These are phyloP conservation scores for Himantopus leucocephalus DNA, from an alignment of 2,113 vertebrate genomes.

Conservation along the genomic window DNA sequence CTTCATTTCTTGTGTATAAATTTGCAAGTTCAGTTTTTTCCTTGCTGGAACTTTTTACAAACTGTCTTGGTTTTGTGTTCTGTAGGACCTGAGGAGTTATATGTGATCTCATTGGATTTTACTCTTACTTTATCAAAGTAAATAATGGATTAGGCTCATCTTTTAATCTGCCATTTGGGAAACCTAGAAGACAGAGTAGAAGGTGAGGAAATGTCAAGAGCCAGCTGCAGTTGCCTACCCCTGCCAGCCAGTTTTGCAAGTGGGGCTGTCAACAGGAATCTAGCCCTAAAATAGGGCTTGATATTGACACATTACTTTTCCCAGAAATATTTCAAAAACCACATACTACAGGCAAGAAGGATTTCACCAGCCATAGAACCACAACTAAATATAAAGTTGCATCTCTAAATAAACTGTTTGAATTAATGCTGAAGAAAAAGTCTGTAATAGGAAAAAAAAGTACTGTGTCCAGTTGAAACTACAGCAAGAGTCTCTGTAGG, in stretches of 20 bases:
- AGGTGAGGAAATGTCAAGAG: background rate
- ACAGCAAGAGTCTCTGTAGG: background rate
- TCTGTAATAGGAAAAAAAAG: background rate
- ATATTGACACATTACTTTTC: background rate
- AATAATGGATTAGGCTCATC: background rate
- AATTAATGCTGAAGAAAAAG: background rate
- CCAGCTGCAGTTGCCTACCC: background rate
- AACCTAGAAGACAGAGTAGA: background rate
- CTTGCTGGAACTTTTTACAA: background rate
- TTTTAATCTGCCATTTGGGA: background rate
- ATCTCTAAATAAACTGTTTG: background rate
- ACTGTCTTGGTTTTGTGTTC: background rate
- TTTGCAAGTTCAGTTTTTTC: background rate
- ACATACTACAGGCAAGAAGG: background rate
- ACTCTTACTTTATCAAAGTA: background rate
- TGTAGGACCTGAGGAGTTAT: background rate
- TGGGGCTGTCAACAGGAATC: background rate
- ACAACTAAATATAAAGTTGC: background rate
- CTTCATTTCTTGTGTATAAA: background rate
- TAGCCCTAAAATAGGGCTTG: background rate
- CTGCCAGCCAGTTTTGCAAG: background rate
- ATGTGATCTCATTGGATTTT: background rate
- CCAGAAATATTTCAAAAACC: background rate
- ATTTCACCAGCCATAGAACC: background rate
- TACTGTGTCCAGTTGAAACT: background rate